Evolutionary conservation across 2,113 vertebrate genomes (phyloP), one percentile per base, ranked within the genome.

Genomic region (Empidonax traillii): DNA sequence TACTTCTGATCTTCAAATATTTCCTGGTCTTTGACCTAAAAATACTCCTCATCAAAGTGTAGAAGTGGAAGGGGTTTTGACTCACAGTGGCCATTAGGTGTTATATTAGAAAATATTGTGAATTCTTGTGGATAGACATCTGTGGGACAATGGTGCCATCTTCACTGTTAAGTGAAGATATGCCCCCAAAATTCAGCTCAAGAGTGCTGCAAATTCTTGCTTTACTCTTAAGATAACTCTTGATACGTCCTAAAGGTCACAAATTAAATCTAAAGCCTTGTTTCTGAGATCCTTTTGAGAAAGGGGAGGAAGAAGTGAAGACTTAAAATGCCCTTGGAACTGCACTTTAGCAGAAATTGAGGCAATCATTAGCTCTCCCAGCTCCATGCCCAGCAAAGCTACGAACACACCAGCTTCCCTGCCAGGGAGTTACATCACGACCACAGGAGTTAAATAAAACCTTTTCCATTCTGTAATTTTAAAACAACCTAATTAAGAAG

Each of bases 401-500:
- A 49, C 88, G 85, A 49, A 51, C 72, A 59, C 10, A 31, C 13
- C 2, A 4, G 15, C 12, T 56, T 61, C 56, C 66, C 84, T 87
- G 90, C 75, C 92, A 92, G 78, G 23, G 47, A 22, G 53, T 86
- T 65, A 65, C 91, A 74, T 62, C 92, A 68, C 5, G 6, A 79
- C 78, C 78, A 67, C 47, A 19, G 35, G 35, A 91, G 79, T 92
- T 78, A 86, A 90, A 83, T 39, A 67, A 87, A 95, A 59, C 62
- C 87, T 53, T 91, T 96, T 92, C 91, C 93, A 49, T 92, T 46
- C 92, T 83, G 93, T 51, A 82, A 65, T 22, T 91, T 16, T 8
- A 78, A 87, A 93, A 53, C 39, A 75, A 39, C 94, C 88, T 27
- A 56, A 58, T 87, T 69, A 49, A 77, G 66, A 62, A 41, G 94